Conservation (phyloP, 2,888 invertebrate genomes). For the Hermaeophaga mercurialis region DNA sequence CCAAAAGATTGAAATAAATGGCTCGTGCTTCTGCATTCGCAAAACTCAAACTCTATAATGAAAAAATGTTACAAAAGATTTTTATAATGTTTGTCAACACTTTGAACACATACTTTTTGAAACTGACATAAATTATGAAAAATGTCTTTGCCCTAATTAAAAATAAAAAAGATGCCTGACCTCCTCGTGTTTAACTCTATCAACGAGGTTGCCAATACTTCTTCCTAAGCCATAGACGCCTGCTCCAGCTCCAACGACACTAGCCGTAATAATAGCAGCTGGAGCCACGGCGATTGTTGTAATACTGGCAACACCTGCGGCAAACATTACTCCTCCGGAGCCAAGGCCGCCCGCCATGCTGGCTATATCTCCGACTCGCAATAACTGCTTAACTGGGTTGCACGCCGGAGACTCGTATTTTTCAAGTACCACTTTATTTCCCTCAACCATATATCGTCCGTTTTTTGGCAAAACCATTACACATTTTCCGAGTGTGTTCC, state of each 20-base stretch:
- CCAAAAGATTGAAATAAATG: constrained; percentile 65
- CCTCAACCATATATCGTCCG: constrained; percentile 54
- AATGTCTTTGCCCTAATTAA: background rate
- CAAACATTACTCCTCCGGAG: constrained; percentile 61
- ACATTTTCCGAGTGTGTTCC: constrained; percentile 63
- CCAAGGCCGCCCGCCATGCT: constrained; percentile 48
- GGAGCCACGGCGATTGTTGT: constrained; percentile 37
- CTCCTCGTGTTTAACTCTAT: constrained; percentile 52
- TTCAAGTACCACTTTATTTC: constrained; percentile 46
- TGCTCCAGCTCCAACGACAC: constrained; percentile 33
- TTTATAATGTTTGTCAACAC: background rate
- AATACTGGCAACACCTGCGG: constrained; percentile 60
- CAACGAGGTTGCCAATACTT: constrained; percentile 48
- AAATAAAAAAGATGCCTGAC: constrained; percentile 47
- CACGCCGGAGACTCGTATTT: constrained; percentile 50
- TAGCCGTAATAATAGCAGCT: constrained; percentile 25
- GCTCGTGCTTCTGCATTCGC: constrained; percentile 64
- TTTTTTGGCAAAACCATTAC: constrained; percentile 62
- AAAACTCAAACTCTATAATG: constrained; percentile 52
- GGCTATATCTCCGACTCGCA: constrained; percentile 45
- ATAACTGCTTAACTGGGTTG: constrained; percentile 42
- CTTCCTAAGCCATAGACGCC: constrained; percentile 61
- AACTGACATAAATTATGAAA: too few relatives aligned
- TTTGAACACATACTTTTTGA: too few relatives aligned
- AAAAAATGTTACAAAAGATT: background rate